These are phyloP conservation scores for Chrysina gloriosa DNA, from an alignment of 2,888 invertebrate species.

Conservation along the genomic window DNA sequence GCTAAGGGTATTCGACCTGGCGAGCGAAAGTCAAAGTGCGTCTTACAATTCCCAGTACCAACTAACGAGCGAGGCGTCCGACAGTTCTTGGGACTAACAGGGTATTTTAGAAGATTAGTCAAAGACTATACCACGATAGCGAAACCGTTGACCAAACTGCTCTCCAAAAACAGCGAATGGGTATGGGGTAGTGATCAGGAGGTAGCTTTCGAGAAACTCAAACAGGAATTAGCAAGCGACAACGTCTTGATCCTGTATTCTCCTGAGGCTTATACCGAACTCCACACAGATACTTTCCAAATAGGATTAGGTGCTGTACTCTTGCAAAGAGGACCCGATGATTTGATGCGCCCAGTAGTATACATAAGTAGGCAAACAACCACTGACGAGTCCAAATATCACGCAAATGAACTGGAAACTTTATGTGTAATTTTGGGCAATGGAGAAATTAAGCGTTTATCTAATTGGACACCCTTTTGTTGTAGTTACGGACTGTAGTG, in stretches of 20 bases:
- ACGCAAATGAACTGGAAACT: slow-evolving; percentile 2
- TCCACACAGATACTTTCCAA: slow-evolving; percentile 8
- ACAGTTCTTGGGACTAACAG: slow-evolving; percentile 48
- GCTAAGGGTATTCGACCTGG: too few relatives aligned
- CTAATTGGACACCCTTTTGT: neutral
- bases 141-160: slow-evolving; percentile 42
- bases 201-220: neutral
- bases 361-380: slow-evolving; percentile 7
- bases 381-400: neutral
- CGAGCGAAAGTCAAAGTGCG: neutral
- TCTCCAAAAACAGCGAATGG: neutral
- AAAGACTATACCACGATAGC: slow-evolving; percentile 44
- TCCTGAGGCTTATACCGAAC: slow-evolving; percentile 3
- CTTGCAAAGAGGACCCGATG: neutral
- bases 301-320: neutral
- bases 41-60: slow-evolving; percentile 27
- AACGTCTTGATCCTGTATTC: slow-evolving; percentile 2
- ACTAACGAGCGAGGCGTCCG: slow-evolving; percentile 44
- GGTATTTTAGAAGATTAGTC: slow-evolving; percentile 47
- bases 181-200: neutral
- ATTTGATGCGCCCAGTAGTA: neutral
- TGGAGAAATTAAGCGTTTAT: neutral
- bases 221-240: neutral
- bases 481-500: slow-evolving; percentile 1
- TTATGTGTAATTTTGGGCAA: neutral